These are phyloP conservation scores for Baryphthengus martii DNA, from an alignment of 2,113 vertebrate species.

Conservation along the genomic window DNA sequence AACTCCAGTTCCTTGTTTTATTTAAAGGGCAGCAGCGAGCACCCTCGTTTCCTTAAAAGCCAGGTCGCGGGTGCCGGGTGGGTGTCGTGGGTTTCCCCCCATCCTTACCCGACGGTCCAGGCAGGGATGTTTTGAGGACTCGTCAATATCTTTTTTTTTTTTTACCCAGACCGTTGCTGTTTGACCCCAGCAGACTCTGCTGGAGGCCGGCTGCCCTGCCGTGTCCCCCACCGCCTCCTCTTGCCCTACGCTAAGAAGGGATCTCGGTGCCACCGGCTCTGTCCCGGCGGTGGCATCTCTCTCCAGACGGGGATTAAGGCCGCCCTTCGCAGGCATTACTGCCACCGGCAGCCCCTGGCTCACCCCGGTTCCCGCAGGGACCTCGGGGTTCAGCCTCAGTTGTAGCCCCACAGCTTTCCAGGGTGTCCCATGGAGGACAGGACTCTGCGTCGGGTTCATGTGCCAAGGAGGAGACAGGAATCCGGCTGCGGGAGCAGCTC, in stretches of 20 bases:
- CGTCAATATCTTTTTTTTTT: accelerated
- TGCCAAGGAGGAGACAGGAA: not conserved
- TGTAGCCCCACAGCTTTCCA: too few relatives aligned
- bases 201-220: not conserved
- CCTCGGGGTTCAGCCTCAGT: accelerated
- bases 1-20: not conserved
- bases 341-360: not conserved
- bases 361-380: too few relatives aligned
- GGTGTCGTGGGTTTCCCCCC: not conserved
- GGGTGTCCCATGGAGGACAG: not conserved
- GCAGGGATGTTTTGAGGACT: not conserved
- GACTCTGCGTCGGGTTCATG: accelerated
- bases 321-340: accelerated
- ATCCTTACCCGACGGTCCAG: not conserved
- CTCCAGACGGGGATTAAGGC: conserved; percentile 18
- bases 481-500: not conserved
- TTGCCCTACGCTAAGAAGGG: not conserved
- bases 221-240: not conserved
- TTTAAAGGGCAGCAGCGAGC: not conserved
- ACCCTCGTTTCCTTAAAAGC: accelerated
- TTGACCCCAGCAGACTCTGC: accelerated
- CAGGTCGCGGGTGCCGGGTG: accelerated
- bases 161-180: not conserved
- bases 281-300: not conserved
- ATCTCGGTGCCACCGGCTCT: not conserved